phyloP scores from a whole-genome alignment of 1,140 invertebrate species.

The Tetramorium parvispinum region DNA sequence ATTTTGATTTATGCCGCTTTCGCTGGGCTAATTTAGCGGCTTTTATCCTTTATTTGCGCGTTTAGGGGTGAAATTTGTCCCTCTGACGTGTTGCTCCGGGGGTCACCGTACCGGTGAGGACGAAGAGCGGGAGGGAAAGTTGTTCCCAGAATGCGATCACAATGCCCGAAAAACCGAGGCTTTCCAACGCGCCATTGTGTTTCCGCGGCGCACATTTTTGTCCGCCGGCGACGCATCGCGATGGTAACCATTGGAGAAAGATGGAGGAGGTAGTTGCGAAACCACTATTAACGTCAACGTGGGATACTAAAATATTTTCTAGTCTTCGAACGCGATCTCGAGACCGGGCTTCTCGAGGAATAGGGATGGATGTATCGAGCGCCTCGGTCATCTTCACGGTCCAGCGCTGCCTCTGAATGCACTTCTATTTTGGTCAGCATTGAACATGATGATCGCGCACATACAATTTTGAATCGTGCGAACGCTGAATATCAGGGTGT shows the following conservation, averaged over 20 bases:
- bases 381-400: slow-evolving; percentile 32
- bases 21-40: slow-evolving; percentile 81
- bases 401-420: slow-evolving; percentile 46
- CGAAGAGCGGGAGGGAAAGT: neutral
- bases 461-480: slow-evolving; percentile 42
- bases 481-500: slow-evolving; percentile 6
- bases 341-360: neutral
- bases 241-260: neutral
- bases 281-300: slow-evolving; percentile 36
- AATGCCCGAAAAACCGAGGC: slow-evolving; percentile 62
- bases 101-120: neutral
- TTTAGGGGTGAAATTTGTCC: slow-evolving; percentile 82
- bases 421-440: slow-evolving; percentile 18
- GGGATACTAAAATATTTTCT: slow-evolving; percentile 66
- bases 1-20: slow-evolving; percentile 85
- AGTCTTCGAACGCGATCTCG: neutral
- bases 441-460: slow-evolving; percentile 13
- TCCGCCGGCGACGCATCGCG: slow-evolving; percentile 27
- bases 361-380: neutral
- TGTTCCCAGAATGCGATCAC: slow-evolving; percentile 46
- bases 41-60: slow-evolving; percentile 83
- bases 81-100: slow-evolving; percentile 31
- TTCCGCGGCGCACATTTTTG: slow-evolving; percentile 53
- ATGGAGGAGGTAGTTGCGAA: slow-evolving; percentile 51
- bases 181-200: slow-evolving; percentile 67